phyloP scores from a whole-genome alignment of 2,888 invertebrate genomes.

The Acanthosepion lycidas region DNA sequence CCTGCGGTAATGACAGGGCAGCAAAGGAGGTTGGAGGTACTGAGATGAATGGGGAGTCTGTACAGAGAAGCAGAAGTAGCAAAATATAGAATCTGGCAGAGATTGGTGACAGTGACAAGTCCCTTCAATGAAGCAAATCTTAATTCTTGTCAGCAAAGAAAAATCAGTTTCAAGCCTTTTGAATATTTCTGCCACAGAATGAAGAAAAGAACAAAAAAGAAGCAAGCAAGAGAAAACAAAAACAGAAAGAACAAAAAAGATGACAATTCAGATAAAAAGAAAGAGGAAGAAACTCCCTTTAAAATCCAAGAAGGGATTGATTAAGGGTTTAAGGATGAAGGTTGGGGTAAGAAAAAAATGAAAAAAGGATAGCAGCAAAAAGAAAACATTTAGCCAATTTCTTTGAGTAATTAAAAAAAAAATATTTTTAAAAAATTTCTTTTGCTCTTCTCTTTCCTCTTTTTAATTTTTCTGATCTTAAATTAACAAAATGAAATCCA shows the following conservation, averaged over 20 bases:
- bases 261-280: neutral
- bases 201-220: neutral
- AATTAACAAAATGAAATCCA: constrained; percentile 33
- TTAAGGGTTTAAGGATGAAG: neutral
- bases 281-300: neutral
- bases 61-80: neutral
- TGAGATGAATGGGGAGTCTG: neutral
- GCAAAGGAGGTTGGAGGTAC: neutral
- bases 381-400: neutral
- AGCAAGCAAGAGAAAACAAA: neutral
- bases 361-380: neutral
- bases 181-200: neutral
- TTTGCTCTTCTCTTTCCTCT: neutral
- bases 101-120: neutral
- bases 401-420: constrained; percentile 33
- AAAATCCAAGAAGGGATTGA: neutral
- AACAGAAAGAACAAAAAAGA: neutral
- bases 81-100: constrained; percentile 8
- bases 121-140: neutral
- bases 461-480: neutral
- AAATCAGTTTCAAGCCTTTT: constrained; percentile 22
- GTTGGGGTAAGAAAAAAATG: neutral
- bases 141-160: constrained; percentile 33
- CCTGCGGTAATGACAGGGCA: neutral
- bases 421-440: neutral